These are phyloP conservation scores for Sialia sialis DNA, from an alignment of 2,113 vertebrate genomes.

Conservation along the genomic window DNA sequence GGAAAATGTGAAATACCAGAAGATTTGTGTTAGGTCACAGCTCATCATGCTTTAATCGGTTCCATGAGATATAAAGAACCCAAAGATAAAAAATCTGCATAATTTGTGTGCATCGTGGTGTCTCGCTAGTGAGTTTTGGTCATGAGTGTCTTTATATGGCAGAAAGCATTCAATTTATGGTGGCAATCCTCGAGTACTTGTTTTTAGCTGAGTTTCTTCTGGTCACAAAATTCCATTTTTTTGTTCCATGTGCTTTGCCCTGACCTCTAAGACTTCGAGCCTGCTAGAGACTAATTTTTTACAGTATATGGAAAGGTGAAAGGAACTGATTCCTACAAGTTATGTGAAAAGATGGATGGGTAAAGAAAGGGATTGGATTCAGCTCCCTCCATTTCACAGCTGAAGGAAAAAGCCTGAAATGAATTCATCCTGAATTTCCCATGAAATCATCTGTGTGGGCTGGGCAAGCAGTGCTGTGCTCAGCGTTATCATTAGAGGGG, in stretches of 20 bases:
- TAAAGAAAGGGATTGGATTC: not conserved
- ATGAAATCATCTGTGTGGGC: too few relatives aligned
- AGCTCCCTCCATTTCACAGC: too few relatives aligned
- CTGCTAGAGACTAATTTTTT: not conserved
- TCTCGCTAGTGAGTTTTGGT: not conserved
- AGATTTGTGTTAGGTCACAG: not conserved
- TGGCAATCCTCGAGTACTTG: not conserved
- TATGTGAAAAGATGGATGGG: not conserved
- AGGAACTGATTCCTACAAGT: not conserved
- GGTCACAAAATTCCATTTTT: not conserved
- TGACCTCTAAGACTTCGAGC: not conserved
- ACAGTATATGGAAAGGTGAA: not conserved
- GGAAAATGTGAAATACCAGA: not conserved
- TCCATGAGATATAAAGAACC: not conserved
- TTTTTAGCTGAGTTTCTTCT: not conserved
- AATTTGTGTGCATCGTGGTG: not conserved
- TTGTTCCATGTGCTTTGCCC: not conserved
- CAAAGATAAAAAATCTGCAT: not conserved
- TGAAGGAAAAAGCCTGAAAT: too few relatives aligned
- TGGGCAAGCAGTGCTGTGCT: too few relatives aligned
- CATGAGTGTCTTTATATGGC: accelerated
- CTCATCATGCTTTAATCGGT: not conserved
- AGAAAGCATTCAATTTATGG: not conserved
- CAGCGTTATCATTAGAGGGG: too few relatives aligned
- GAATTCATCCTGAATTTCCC: too few relatives aligned